Conservation (phyloP, 2,113 vertebrate species). For the Carassius gibelio region DNA sequence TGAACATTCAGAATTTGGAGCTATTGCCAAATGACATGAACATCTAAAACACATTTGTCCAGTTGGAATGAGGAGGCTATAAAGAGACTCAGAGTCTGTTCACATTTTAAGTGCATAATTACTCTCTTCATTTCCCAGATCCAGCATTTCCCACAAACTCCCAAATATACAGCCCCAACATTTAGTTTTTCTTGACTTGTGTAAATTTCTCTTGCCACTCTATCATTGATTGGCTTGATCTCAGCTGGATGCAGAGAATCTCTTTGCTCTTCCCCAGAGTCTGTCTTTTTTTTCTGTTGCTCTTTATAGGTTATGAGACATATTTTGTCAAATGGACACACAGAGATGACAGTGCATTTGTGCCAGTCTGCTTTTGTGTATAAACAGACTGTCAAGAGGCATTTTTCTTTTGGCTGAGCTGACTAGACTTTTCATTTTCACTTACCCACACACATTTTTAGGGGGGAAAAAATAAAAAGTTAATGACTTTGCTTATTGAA, state of each 20-base stretch:
- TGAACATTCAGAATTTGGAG: too few species aligned
- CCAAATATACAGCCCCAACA: neutral
- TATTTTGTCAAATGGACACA: slow-evolving; percentile 8
- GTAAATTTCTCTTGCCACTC: neutral
- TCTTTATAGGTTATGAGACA: neutral
- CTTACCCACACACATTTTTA: neutral
- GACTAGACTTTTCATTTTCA: slow-evolving; percentile 17
- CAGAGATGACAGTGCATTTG: slow-evolving; percentile 7
- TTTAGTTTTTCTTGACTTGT: neutral
- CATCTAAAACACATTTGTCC: too few species aligned
- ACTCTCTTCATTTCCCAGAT: neutral
- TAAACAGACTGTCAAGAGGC: slow-evolving; percentile 20
- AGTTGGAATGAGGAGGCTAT: neutral
- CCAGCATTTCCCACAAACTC: neutral
- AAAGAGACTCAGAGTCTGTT: neutral
- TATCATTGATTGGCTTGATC: slow-evolving; percentile 20
- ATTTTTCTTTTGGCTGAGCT: slow-evolving; percentile 20
- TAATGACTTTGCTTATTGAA: neutral
- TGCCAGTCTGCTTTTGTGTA: neutral
- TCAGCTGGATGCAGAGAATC: neutral
- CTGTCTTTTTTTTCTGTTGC: neutral
- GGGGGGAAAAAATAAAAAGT: neutral
- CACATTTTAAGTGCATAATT: neutral
- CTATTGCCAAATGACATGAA: too few species aligned
- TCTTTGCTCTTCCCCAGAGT: neutral